Evolutionary conservation across 2,797 vertebrate genomes (phyloP), one percentile per base, ranked within the genome.

Genomic region (Selene dorsalis): DNA sequence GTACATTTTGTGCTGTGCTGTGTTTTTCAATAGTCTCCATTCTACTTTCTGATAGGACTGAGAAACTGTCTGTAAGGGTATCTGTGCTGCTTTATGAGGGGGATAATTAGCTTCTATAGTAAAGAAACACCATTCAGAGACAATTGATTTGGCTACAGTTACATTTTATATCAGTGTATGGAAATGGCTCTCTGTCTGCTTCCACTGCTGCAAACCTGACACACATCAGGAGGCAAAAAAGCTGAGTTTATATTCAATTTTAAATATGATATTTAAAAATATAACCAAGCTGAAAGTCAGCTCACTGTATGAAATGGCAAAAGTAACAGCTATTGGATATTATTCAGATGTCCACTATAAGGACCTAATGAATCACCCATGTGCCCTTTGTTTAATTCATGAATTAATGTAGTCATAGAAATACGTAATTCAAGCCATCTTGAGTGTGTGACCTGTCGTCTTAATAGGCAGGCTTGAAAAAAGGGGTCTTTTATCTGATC

Each of bases 41-140:
- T 83, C 62, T 85, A 73, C 30, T 64, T 28, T 52, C 8, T 70
- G 66, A 82, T 77, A n/a, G 55, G 57, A 64, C 65, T 50, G 58
- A 83, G 62, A 60, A 68, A 11, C 18, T 24, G 14, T 61, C 48
- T 86, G 50, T 64, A 26, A 84, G 77, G 55, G 55, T 69, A 77
- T 70, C 48, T 69, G 70, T 30, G 16, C 26, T 83, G 55, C 58
- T 77, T 69, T 72, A 74, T 80, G 56, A 79, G 30, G 26, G 43
- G 20, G 45, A 84, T 89, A 85, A 92, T 92, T 88, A 80, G 45
- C 71, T 85, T 73, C 16, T 48, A 14, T 39, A 30, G 35, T 45
- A 38, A 71, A 77, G 56, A 70, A 55, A 76, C 26, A 24, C 20
- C 53, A 39, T 41, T 28, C 61, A 81, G 43, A 43, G 59, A 68